Evolutionary conservation across 2,888 invertebrate species (phyloP).

Genomic region (Nebria salina): DNA sequence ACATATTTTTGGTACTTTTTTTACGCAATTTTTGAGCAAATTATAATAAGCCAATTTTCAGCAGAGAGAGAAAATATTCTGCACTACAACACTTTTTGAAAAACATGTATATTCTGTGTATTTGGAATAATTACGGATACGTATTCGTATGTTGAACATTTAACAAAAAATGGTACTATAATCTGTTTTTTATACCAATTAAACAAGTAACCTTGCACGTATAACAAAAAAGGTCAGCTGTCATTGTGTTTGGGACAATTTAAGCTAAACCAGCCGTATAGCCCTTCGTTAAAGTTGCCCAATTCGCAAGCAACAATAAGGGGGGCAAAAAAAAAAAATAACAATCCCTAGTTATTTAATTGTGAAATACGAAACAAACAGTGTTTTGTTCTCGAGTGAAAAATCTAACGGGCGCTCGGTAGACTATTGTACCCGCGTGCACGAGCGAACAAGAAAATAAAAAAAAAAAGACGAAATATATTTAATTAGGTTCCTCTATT

Average conservation of each 20-base stretch:
- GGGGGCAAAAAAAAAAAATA: conserved; percentile 21
- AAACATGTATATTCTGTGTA: too few species aligned
- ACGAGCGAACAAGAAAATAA: neutral
- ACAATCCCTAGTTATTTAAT: conserved; percentile 45
- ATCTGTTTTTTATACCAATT: neutral
- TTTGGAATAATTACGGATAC: neutral
- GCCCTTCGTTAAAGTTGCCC: neutral
- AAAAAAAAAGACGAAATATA: conserved; percentile 26
- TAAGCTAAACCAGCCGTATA: neutral
- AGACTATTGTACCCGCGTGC: conserved; percentile 33
- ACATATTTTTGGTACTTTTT: too few species aligned
- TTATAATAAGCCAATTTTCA: too few species aligned
- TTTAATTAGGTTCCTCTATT: conserved; percentile 45
- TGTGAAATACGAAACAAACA: conserved; percentile 45
- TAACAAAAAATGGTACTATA: neutral
- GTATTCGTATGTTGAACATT: neutral
- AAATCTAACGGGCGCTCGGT: conserved; percentile 28
- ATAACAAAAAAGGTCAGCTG: neutral
- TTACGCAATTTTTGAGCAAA: too few species aligned
- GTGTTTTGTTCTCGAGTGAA: conserved; percentile 33
- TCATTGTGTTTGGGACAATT: neutral
- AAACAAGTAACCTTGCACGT: neutral
- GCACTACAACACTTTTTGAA: too few species aligned
- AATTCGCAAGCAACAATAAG: neutral
- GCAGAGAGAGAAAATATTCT: too few species aligned